Base-by-base conservation (phyloP, 2,888 invertebrate species). In the Melieria omissa region DNA sequence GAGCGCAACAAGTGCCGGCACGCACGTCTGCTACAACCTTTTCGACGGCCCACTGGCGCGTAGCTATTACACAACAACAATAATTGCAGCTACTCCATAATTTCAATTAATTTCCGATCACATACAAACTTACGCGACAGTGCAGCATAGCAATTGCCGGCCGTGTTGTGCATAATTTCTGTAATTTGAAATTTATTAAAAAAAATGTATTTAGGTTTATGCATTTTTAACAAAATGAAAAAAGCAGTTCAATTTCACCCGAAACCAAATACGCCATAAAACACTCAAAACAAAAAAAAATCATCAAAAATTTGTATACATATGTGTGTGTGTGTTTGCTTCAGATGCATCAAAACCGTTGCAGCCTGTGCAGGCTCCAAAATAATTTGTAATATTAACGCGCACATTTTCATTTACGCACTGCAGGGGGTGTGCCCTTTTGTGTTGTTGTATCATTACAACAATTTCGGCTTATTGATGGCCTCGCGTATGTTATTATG, bases 221-320 rank as follows among this genome's bases (percentile, higher is more conserved):
- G 73, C 66, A 68, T 71, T 70, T 70, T 70, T 67, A 62, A 70
- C 61, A 45, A 52, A 79, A n/a, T n/a, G n/a, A n/a, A n/a, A n/a
- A n/a, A n/a, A n/a, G n/a, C n/a, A n/a, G 9, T 29, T 73, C 14
- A 14, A 46, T 44, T 44, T 44, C 46, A 41, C 64, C 29, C 29
- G 29, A 16, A 42, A 45, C 41, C 29, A 29, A 29, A 29, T 29
- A 29, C 29, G 3, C 29, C 29, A 29, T 29, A 29, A 29, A 3
- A n/a, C 61, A 61, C 54, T 49, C 55, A 41, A 12, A 47, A 12
- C 62, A 14, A 45, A 60, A 66, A 57, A 61, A 61, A 47, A 77
- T 77, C 79, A 79, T 78, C 78, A 73, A 72, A 70, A 79, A 80
- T 80, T 80, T 80, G 80, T 80, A 80, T 80, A 61, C 58, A 45